A percentile compares a stretch with the other conserved stretches of the same genome.
Conservation (phyloP, 2,888 invertebrate species). For the Parasteatoda lunata region DNA sequence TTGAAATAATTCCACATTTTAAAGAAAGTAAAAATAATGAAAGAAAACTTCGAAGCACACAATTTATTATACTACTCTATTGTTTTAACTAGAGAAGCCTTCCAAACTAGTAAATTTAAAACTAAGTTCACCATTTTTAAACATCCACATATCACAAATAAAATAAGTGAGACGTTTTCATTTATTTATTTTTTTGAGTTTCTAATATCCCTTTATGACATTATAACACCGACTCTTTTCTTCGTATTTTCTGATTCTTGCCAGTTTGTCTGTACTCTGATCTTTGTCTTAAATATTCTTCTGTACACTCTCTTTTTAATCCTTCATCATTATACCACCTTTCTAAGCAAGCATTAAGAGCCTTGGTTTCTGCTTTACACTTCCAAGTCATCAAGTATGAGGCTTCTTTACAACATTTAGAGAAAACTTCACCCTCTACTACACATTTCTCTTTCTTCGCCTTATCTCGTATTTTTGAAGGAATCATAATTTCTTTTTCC, state of each 20-base stretch:
- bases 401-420: slow-evolving; percentile 82
- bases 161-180: not conserved
- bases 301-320: slow-evolving; percentile 83
- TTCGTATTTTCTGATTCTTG: slow-evolving; percentile 73
- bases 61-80: not conserved
- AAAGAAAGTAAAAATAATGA: no score
- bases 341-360: slow-evolving; percentile 82
- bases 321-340: slow-evolving; percentile 84
- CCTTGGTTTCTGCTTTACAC: slow-evolving; percentile 83
- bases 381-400: slow-evolving; percentile 82
- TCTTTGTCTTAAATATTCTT: slow-evolving; percentile 87
- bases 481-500: slow-evolving; percentile 90
- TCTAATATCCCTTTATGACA: not conserved
- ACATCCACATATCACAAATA: not conserved
- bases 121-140: not conserved
- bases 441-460: slow-evolving; percentile 86
- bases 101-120: not conserved
- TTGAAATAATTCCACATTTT: no score
- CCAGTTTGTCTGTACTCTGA: slow-evolving; percentile 89
- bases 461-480: slow-evolving; percentile 89
- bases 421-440: slow-evolving; percentile 80
- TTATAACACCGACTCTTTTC: slow-evolving; percentile 49
- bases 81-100: not conserved
- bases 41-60: not conserved
- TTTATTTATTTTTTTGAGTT: not conserved